These are phyloP conservation scores for Luidia sarsii DNA, from an alignment of 53 echinoderm and acorn worm species.

Conservation along the genomic window DNA sequence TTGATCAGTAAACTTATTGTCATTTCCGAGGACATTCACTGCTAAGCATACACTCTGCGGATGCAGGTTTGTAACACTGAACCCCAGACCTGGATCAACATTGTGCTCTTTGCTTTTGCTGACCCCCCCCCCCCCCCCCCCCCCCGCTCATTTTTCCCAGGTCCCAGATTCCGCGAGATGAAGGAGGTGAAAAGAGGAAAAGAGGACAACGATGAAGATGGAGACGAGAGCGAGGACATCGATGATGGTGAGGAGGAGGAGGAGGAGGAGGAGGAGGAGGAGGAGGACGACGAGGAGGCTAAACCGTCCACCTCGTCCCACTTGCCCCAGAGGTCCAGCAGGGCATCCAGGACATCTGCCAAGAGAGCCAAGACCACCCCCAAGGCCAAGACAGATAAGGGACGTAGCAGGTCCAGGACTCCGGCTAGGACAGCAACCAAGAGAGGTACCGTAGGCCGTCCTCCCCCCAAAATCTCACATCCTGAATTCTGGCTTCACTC, in stretches of 20 bases:
- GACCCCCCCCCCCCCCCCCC: too few relatives aligned
- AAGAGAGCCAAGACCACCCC: slow-evolving; percentile 40
- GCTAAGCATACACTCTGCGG: neutral
- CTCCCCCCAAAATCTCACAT: too few relatives aligned
- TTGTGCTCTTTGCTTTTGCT: neutral
- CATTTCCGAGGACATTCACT: too few relatives aligned
- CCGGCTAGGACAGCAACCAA: slow-evolving; percentile 22
- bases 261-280: slow-evolving; percentile 23
- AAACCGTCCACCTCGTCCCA: slow-evolving; percentile 33
- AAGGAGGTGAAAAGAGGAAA: slow-evolving; percentile 15
- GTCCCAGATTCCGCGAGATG: slow-evolving; percentile 48
- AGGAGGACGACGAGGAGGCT: slow-evolving; percentile 26
- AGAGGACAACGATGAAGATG: slow-evolving; percentile 39
- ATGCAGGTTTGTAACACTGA: neutral
- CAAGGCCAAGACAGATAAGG: neutral
- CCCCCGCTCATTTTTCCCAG: neutral
- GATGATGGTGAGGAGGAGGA: slow-evolving; percentile 16
- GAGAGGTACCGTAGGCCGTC: too few relatives aligned
- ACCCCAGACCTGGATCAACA: neutral
- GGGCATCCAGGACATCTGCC: neutral
- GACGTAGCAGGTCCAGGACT: slow-evolving; percentile 33
- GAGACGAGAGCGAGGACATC: slow-evolving; percentile 17
- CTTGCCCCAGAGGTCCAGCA: neutral
- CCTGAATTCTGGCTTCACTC: too few relatives aligned
- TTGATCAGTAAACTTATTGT: too few relatives aligned